A percentile compares a stretch with the other conserved stretches of the same genome.
Conservation (phyloP, 2,888 invertebrate genomes). For the Plusia festucae region DNA sequence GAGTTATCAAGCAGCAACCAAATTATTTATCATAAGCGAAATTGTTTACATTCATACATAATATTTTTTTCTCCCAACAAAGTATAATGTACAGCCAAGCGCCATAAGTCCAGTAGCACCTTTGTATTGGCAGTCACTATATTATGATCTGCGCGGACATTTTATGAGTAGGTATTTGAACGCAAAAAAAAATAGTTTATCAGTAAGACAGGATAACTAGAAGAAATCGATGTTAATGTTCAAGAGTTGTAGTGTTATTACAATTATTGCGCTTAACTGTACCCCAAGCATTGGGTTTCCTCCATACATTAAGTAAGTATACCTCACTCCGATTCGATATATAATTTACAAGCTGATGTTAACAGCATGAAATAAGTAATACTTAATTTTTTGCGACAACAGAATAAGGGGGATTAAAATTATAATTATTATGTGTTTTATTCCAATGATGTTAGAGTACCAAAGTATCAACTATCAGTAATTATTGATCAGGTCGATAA, state of each 20-base stretch:
- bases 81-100: constrained; percentile 16
- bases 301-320: constrained; percentile 22
- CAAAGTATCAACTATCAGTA: background rate
- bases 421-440: background rate
- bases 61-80: constrained; percentile 11
- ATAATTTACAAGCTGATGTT: constrained; percentile 27
- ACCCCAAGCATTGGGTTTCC: too few relatives aligned
- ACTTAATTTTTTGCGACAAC: background rate
- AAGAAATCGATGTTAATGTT: too few relatives aligned
- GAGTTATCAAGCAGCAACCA: constrained; percentile 45
- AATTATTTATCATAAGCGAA: constrained; percentile 24
- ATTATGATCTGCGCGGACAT: too few relatives aligned
- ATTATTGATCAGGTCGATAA: constrained; percentile 20
- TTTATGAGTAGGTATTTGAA: too few relatives aligned
- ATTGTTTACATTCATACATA: constrained; percentile 9
- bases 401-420: background rate
- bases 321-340: constrained; percentile 11
- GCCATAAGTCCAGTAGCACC: too few relatives aligned
- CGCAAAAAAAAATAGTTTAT: too few relatives aligned
- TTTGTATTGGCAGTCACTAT: too few relatives aligned
- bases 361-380: background rate
- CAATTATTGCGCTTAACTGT: too few relatives aligned
- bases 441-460: background rate
- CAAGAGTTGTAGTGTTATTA: too few relatives aligned
- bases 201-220: too few relatives aligned